These are phyloP conservation scores for Lepisosteus osseus DNA, from an alignment of 2,113 vertebrate species.

Conservation along the genomic window DNA sequence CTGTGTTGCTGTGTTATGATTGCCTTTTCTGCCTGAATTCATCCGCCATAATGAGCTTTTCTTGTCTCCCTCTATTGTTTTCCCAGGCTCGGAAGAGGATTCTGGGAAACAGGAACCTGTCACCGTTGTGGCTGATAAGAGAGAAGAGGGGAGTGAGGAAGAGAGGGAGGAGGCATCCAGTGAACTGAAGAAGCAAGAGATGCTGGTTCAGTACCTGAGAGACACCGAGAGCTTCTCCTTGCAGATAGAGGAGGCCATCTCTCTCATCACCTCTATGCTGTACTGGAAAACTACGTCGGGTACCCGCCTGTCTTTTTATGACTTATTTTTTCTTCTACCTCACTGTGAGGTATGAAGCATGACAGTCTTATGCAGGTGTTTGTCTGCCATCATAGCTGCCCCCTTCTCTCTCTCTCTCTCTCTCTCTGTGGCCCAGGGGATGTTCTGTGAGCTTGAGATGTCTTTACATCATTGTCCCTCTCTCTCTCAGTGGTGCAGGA, in stretches of 20 bases:
- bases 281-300: conserved; percentile 86
- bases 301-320: conserved; percentile 35
- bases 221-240: conserved; percentile 84
- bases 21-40: too few species aligned
- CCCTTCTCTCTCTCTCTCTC: too few species aligned
- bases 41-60: too few species aligned
- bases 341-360: too few species aligned
- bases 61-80: background rate
- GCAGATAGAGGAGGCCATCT: conserved; percentile 83
- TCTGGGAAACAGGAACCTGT: conserved; percentile 23
- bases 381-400: too few species aligned
- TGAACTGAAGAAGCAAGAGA: conserved; percentile 84
- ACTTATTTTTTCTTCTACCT: too few species aligned
- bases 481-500: conserved; percentile 84
- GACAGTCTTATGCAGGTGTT: too few species aligned
- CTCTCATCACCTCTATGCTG: conserved; percentile 82
- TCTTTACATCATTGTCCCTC: background rate
- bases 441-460: background rate
- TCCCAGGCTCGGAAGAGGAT: conserved; percentile 57
- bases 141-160: conserved; percentile 34
- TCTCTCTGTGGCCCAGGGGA: too few species aligned
- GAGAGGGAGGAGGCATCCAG: conserved; percentile 34
- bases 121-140: conserved; percentile 32
- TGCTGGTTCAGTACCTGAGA: conserved; percentile 89
- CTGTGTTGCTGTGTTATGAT: too few species aligned